phyloP scores from a whole-genome alignment of 2,797 vertebrate genomes.

The Melanotaenia pygmaea region DNA sequence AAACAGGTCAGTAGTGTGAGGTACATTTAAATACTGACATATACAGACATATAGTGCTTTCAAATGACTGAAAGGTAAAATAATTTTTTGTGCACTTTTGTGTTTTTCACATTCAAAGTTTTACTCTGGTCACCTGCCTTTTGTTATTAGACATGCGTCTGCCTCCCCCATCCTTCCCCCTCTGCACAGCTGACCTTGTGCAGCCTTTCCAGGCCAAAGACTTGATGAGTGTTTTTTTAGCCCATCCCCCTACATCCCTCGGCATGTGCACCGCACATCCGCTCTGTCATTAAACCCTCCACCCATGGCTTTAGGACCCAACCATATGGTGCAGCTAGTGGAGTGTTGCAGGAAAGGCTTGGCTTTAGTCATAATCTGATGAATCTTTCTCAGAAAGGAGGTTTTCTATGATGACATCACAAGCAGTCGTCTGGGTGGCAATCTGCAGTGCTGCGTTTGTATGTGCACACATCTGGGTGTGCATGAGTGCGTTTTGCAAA shows the following conservation, averaged over 20 bases:
- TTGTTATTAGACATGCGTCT: constrained; percentile 77
- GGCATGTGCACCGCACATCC: constrained; percentile 79
- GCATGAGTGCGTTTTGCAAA: constrained; percentile 14
- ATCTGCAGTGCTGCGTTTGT: constrained; percentile 42
- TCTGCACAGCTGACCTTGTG: constrained; percentile 76
- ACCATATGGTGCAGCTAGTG: constrained; percentile 81
- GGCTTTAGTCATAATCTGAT: constrained; percentile 79
- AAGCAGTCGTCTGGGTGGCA: constrained; percentile 52
- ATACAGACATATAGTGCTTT: background rate
- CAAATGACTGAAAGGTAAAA: constrained; percentile 7
- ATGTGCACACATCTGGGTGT: constrained; percentile 6
- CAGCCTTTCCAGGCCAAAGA: constrained; percentile 81
- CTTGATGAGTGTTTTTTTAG: constrained; percentile 80
- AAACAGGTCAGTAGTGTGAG: constrained; percentile 46
- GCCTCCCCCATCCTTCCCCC: constrained; percentile 66
- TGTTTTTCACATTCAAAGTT: constrained; percentile 51
- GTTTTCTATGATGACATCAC: constrained; percentile 73
- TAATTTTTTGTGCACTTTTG: constrained; percentile 19
- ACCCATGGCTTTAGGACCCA: constrained; percentile 84
- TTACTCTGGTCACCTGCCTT: constrained; percentile 73
- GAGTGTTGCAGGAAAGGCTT: constrained; percentile 71
- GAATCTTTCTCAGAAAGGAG: constrained; percentile 76
- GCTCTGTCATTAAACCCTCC: constrained; percentile 84
- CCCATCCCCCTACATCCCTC: constrained; percentile 76
- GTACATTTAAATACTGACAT: constrained; percentile 29